Conservation (phyloP, 1,140 invertebrate species). For the Drosophila watanabei region DNA sequence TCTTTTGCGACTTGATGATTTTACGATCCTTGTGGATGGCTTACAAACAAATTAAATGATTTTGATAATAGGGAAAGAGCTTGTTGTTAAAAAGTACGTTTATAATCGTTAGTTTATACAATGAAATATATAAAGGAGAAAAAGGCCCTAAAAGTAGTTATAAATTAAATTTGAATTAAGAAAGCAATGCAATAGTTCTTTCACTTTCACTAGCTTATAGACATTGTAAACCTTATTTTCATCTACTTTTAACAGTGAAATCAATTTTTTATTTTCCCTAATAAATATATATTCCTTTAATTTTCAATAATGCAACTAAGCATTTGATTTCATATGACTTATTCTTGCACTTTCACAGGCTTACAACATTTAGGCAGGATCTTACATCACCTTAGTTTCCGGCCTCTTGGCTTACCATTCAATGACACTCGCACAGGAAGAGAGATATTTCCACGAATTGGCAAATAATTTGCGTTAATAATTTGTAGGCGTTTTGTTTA, state of each 20-base stretch:
- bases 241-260: background rate
- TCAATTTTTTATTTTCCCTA: background rate
- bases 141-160: background rate
- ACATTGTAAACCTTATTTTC: background rate
- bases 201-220: background rate
- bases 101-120: too few relatives aligned
- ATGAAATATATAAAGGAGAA: too few relatives aligned
- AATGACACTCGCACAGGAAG: conserved; percentile 27
- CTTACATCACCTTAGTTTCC: conserved; percentile 54
- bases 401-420: conserved; percentile 51
- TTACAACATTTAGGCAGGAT: conserved; percentile 40
- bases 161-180: background rate
- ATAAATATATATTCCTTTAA: background rate
- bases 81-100: too few relatives aligned
- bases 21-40: background rate
- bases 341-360: conserved; percentile 28
- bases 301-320: too few relatives aligned
- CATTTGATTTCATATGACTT: background rate
- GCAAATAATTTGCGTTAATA: background rate
- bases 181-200: background rate
- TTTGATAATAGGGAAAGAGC: background rate
- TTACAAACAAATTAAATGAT: background rate
- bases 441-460: conserved; percentile 24
- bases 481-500: conserved; percentile 22
- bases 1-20: background rate